Percentiles rank a stretch among this genome's conserved stretches.
Evolutionary conservation across 2,797 vertebrate genomes (phyloP).

Genomic region (Garrulus glandarius): DNA sequence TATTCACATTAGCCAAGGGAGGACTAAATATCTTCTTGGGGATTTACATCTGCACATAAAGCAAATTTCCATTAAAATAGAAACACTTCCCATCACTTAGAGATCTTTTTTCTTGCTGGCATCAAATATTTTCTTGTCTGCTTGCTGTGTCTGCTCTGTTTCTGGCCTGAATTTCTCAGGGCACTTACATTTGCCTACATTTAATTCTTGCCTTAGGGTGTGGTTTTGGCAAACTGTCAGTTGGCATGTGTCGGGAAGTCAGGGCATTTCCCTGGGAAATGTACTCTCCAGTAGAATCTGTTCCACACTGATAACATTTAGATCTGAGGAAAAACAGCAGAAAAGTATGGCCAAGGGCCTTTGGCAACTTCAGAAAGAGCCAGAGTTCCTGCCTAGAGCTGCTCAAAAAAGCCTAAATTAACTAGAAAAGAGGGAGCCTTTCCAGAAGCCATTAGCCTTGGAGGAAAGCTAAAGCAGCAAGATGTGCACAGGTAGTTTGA

Average conservation of each 20-base stretch:
- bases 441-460: background rate
- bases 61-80: background rate
- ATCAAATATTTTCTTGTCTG: background rate
- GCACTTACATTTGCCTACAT: background rate
- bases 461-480: background rate
- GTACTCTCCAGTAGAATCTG: conserved; percentile 34
- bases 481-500: background rate
- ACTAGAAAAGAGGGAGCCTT: background rate
- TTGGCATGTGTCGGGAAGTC: conserved; percentile 9
- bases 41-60: background rate
- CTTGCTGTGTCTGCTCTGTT: background rate
- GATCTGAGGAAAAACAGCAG: background rate
- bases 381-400: background rate
- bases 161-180: background rate
- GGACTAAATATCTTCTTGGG: background rate
- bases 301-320: conserved; percentile 51
- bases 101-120: background rate
- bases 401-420: background rate
- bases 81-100: background rate
- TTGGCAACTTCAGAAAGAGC: background rate
- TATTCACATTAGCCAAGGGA: background rate
- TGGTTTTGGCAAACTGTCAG: conserved; percentile 32
- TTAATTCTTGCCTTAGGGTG: conserved; percentile 31
- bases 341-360: conserved; percentile 20
- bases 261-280: conserved; percentile 20